Evolutionary conservation across 2,797 vertebrate species (phyloP), one percentile per base, ranked within the genome.

Genomic region (Anguilla pacifica): DNA sequence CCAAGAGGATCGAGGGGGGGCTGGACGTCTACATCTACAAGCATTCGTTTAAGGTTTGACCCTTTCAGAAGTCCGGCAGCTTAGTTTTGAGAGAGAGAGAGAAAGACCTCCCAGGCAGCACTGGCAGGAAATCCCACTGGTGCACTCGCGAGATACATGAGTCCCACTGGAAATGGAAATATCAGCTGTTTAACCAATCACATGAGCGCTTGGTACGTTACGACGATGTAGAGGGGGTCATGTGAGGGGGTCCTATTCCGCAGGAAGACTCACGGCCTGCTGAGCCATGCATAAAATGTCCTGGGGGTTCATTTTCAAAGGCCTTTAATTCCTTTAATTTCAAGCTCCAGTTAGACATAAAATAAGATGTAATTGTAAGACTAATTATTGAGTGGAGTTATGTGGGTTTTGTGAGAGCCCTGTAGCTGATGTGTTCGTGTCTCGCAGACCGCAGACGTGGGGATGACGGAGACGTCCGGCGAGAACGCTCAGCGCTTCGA

Each of bases 1-100:
- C 97, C 74, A 99, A 97, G 92, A 96, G 95, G 87, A 95, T 98
- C 0, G 97, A 97, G 72, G 95, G 97, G 0, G 97, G 98, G 2
- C 93, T 97, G 39, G 97, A 98, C 17, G 96, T 96, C 10, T 99
- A 98, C 88, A 95, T 98, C 91, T 99, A 99, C 95, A 99, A 99
- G 85, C 96, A 97, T 51, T 99, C 98, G 83, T 99, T 98, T 92
- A 99, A 99, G 96, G 98, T 98, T 93, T 89, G 88, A 77, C 22
- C 79, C 15, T 3, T 35, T 35, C 55, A 2, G 88, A 22, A 17
- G 7, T 9, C 2, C 39, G 1, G 51, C 17, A 64, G 59, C 6
- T 22, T 72, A 2, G n/a, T 5, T 70, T 28, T 10, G 6, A 28
- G n/a, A 70, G 64, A 70, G 64, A 70, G 28, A 10, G 59, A 31